phyloP scores from a whole-genome alignment of 2,888 invertebrate genomes.

The Apamea anceps region DNA sequence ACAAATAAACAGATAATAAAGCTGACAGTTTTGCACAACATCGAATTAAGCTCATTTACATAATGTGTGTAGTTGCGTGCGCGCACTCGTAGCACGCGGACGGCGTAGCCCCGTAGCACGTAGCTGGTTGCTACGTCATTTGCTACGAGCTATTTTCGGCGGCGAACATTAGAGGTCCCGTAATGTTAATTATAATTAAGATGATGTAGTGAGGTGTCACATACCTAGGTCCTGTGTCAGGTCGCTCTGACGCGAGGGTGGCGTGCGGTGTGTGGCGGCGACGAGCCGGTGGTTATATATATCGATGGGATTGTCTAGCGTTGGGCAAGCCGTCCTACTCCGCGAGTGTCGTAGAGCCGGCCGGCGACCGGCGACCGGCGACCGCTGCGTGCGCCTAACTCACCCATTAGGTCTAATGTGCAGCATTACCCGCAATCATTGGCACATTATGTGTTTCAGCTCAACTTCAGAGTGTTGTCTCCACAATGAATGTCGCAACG shows the following conservation, averaged over 20 bases:
- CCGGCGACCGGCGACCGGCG: neutral
- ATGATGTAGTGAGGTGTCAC: slow-evolving; percentile 12
- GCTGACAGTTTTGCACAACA: slow-evolving; percentile 28
- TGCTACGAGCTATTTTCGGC: slow-evolving; percentile 16
- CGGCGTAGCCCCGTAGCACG: slow-evolving; percentile 13
- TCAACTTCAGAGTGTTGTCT: neutral
- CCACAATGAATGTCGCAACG: slow-evolving; percentile 17
- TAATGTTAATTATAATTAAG: neutral
- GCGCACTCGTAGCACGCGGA: slow-evolving; percentile 21
- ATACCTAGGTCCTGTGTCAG: slow-evolving; percentile 30
- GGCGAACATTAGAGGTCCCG: neutral
- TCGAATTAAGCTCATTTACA: slow-evolving; percentile 38
- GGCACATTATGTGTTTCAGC: slow-evolving; percentile 8
- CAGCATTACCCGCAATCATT: slow-evolving; percentile 33
- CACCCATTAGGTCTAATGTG: slow-evolving; percentile 35
- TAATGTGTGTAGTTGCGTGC: slow-evolving; percentile 34
- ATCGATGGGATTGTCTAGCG: slow-evolving; percentile 17
- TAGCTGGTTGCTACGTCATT: slow-evolving; percentile 28
- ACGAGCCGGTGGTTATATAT: slow-evolving; percentile 19
- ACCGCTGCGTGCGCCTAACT: slow-evolving; percentile 30
- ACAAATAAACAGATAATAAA: slow-evolving; percentile 39
- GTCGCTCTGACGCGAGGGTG: neutral
- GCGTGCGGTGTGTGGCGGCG: slow-evolving; percentile 17
- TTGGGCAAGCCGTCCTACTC: slow-evolving; percentile 34
- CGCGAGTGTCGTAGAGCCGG: neutral